Percentiles rank a stretch among this genome's conserved stretches.
These are phyloP conservation scores for Hemicrepidius hirtus DNA, from an alignment of 2,888 invertebrate species.

Conservation along the genomic window DNA sequence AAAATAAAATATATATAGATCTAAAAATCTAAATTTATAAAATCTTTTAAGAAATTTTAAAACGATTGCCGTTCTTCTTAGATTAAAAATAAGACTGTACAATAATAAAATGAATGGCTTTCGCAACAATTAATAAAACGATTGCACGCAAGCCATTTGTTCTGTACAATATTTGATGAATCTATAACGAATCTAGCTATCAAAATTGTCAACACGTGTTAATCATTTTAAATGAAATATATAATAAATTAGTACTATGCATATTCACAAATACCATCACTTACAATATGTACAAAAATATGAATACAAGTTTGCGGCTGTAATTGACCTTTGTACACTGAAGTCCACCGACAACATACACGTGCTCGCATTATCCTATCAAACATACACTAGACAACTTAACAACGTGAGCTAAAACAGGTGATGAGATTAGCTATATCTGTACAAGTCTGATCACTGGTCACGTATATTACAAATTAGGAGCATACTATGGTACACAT, in stretches of 20 bases:
- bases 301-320: slow-evolving; percentile 71
- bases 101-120: slow-evolving; percentile 67
- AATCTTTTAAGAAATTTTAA: slow-evolving; percentile 69
- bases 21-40: slow-evolving; percentile 62
- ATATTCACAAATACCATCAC: slow-evolving; percentile 72
- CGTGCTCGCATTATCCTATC: slow-evolving; percentile 61
- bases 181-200: slow-evolving; percentile 72
- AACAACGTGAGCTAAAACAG: slow-evolving; percentile 69
- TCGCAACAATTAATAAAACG: slow-evolving; percentile 68
- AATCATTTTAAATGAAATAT: slow-evolving; percentile 73
- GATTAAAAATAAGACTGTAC: slow-evolving; percentile 58
- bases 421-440: slow-evolving; percentile 62
- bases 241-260: slow-evolving; percentile 72
- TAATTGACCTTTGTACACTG: slow-evolving; percentile 76
- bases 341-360: slow-evolving; percentile 66
- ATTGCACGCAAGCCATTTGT: slow-evolving; percentile 73
- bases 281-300: slow-evolving; percentile 77
- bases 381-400: slow-evolving; percentile 64
- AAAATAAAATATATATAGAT: slow-evolving; percentile 69
- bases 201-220: slow-evolving; percentile 73
- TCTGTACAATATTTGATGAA: slow-evolving; percentile 70
- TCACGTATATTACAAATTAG: slow-evolving; percentile 65
- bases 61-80: slow-evolving; percentile 62
- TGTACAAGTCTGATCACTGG: slow-evolving; percentile 68
- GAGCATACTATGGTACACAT: slow-evolving; percentile 64